Conservation (phyloP, 2,888 invertebrate genomes). For the Troglohyphantes excavatus region DNA sequence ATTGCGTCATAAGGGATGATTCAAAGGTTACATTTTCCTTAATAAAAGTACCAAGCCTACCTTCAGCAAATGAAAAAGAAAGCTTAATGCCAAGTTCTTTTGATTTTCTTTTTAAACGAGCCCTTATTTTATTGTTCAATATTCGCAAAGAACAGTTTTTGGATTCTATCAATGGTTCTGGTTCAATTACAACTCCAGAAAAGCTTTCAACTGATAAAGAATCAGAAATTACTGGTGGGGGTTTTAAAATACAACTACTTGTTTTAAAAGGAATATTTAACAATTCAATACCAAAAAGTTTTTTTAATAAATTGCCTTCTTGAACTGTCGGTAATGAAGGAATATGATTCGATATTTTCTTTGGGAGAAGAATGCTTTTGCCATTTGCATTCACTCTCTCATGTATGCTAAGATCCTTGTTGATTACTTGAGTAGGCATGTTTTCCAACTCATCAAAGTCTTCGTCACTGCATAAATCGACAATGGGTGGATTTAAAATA, state of each 20-base stretch:
- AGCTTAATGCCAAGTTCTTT: constrained; percentile 41
- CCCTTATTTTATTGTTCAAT: constrained; percentile 66
- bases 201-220: neutral
- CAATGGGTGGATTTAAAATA: neutral
- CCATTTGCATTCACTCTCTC: neutral
- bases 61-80: neutral
- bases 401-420: too few relatives aligned
- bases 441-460: neutral
- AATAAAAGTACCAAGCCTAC: neutral
- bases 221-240: neutral
- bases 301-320: constrained; percentile 39
- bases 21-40: neutral
- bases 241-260: neutral
- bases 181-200: constrained; percentile 14
- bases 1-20: neutral
- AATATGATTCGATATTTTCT: neutral
- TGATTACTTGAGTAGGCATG: neutral
- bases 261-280: neutral
- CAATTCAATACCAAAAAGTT: constrained; percentile 39
- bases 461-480: constrained; percentile 29
- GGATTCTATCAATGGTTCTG: neutral
- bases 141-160: constrained; percentile 23
- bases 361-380: neutral
- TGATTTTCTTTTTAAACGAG: constrained; percentile 54
- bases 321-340: neutral